Base-by-base conservation (phyloP, 2,113 vertebrate species). In the Callocephalon fimbriatum region DNA sequence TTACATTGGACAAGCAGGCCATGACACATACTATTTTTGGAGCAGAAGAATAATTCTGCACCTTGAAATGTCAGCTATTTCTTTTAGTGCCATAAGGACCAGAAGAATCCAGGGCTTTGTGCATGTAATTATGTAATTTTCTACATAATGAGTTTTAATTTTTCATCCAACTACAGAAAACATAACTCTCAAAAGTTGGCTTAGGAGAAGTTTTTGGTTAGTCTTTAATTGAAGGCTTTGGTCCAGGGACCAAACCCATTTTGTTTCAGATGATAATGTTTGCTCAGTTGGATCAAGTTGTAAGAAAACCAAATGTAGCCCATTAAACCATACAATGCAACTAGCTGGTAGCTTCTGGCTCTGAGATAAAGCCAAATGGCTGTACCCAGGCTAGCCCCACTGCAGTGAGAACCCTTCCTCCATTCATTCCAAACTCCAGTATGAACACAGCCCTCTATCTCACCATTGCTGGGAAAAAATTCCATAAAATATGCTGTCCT, bases 401-500 rank as follows among this genome's bases (percentile, higher is more conserved):
- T 9, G 29, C 50, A 50, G 37, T 23, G 17, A 61, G 48, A 84
- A 40, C 29, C 29, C 37, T 37, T 15, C 35, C 26, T n/a, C 44
- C 6, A 31, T 10, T 51, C 22, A 9, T 31, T 15, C 29, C 56
- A 76, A 66, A 26, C 20, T 11, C 26, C 1, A 75, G 44, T 15
- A 74, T 58, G 56, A 58, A 38, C 12, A 21, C 2, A 56, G 48
- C 37, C n/a, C 35, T 54, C 42, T 58, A 2, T 47, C 98, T 97
- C 93, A 99, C 98, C 98, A 98, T 63, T 98, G 98, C 0, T 96
- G 98, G 12, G 96, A 97, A 80, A 99, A 98, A 63, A 98, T 95
- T 5, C 97, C 97, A 16, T 98, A 98, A 95, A 98, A 99, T 84
- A 98, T 32, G 38, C 94, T 98, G 73, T 98, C 95, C 80, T 95